Percentiles rank a stretch among this genome's conserved stretches.
phyloP scores from a whole-genome alignment of 2,113 vertebrate genomes.

The Eira barbara region DNA sequence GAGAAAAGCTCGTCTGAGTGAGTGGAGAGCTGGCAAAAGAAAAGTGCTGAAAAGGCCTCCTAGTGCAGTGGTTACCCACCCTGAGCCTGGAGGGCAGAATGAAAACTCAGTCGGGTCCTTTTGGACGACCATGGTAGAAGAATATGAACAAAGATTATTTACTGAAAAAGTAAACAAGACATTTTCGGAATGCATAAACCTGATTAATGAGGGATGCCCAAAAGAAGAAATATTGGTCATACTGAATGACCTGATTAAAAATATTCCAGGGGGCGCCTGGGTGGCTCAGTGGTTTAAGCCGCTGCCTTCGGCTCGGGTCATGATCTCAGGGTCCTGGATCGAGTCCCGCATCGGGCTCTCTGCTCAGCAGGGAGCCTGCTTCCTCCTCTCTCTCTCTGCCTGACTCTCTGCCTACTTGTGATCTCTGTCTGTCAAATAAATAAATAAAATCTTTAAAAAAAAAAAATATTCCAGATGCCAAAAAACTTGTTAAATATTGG shows the following conservation, averaged over 20 bases:
- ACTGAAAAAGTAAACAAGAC: slow-evolving; percentile 78
- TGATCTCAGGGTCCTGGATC: no score
- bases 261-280: no score
- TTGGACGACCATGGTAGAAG: slow-evolving; percentile 79
- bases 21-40: slow-evolving; percentile 88
- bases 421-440: no score
- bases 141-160: slow-evolving; percentile 79
- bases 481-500: slow-evolving; percentile 86
- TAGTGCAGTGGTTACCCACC: neutral
- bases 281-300: no score
- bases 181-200: slow-evolving; percentile 78
- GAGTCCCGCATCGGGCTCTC: no score
- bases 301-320: no score
- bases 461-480: slow-evolving; percentile 81
- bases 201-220: slow-evolving; percentile 78
- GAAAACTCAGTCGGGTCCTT: slow-evolving; percentile 66
- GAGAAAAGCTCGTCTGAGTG: slow-evolving; percentile 84
- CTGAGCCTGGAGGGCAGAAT: slow-evolving; percentile 45
- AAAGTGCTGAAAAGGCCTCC: slow-evolving; percentile 85
- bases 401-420: no score
- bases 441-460: no score
- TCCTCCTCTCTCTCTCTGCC: no score
- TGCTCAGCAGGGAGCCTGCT: no score
- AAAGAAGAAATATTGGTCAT: slow-evolving; percentile 69
- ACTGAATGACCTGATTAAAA: slow-evolving; percentile 76